A percentile compares a stretch with the other conserved stretches of the same genome.
Evolutionary conservation across 2,888 invertebrate genomes (phyloP).

Genomic region (Esperia sulphurella): DNA sequence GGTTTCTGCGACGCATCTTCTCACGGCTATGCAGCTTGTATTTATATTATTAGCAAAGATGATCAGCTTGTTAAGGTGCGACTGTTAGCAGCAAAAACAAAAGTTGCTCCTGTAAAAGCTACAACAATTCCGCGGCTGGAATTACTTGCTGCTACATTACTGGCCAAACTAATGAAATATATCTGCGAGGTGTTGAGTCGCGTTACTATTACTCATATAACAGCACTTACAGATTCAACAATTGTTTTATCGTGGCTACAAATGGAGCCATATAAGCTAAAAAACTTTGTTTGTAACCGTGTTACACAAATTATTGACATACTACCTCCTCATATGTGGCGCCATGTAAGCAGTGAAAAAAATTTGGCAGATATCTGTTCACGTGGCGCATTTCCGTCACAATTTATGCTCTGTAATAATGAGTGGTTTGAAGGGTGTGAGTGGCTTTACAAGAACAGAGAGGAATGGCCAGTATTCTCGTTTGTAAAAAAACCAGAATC

Average conservation of each 20-base stretch:
- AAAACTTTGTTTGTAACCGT: background rate
- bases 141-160: background rate
- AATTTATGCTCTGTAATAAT: background rate
- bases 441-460: background rate
- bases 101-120: background rate
- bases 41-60: no score
- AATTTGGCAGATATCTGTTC: background rate
- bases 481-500: no score
- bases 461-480: background rate
- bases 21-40: no score
- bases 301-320: background rate
- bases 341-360: background rate
- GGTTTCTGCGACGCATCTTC: no score
- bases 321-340: no score
- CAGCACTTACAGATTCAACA: background rate
- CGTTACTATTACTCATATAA: no score
- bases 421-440: background rate
- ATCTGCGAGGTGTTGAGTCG: background rate
- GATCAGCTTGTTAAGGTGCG: no score
- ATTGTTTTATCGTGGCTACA: background rate
- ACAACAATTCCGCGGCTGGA: slow-evolving; percentile 2
- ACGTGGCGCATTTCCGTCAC: background rate
- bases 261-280: background rate
- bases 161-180: background rate
- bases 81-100: background rate